Conservation (phyloP, 2,888 invertebrate species). For the Philopedon plagiatum region DNA sequence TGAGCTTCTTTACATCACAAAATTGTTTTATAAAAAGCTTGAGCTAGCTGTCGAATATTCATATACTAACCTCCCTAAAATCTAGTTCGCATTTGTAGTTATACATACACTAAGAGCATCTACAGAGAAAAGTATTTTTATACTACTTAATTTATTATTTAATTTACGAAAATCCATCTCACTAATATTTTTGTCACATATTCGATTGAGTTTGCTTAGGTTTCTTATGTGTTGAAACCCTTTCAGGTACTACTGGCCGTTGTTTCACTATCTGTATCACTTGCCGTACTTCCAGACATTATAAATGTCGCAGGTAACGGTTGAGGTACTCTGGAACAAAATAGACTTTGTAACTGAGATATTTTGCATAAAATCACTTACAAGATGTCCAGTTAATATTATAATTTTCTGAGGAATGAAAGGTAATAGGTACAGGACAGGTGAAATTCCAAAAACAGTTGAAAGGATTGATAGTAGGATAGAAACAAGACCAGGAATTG, state of each 20-base stretch:
- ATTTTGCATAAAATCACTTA: not conserved
- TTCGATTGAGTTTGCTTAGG: not conserved
- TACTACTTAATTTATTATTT: too few species aligned
- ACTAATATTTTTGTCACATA: not conserved
- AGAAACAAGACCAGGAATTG: too few species aligned
- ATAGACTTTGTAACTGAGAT: slow-evolving; percentile 25
- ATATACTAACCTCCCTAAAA: not conserved
- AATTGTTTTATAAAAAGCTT: not conserved
- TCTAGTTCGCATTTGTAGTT: not conserved
- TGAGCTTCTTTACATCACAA: slow-evolving; percentile 21
- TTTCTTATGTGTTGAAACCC: not conserved
- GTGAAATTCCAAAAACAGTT: too few species aligned
- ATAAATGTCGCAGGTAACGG: slow-evolving; percentile 38
- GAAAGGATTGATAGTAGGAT: too few species aligned
- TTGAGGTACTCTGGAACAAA: slow-evolving; percentile 39
- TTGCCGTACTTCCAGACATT: slow-evolving; percentile 39
- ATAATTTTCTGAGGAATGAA: too few species aligned
- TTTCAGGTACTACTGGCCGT: slow-evolving; percentile 39
- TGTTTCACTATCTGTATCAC: slow-evolving; percentile 45
- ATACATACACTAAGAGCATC: too few species aligned
- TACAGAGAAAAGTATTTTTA: not conserved
- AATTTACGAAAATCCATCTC: not conserved
- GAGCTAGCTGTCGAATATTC: not conserved
- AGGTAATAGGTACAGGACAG: too few species aligned
- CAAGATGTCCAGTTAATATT: too few species aligned